Base-by-base conservation (phyloP, 2,888 invertebrate genomes). In the Sialis fuliginosa region DNA sequence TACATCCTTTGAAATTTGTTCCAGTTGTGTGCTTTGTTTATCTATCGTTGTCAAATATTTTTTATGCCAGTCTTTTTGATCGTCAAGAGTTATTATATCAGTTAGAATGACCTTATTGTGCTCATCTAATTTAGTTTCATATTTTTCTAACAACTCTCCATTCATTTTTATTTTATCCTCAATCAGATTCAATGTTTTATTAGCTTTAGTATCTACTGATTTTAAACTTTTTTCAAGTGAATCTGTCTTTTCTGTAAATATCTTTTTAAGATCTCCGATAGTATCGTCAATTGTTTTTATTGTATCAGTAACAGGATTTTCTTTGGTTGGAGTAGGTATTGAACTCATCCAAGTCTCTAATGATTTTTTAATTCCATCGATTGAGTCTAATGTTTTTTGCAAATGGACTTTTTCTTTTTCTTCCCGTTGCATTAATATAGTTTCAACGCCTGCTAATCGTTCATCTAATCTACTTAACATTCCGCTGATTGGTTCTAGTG, bases 391-490 rank as follows among this genome's bases (percentile, higher is more conserved):
- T 0, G 74, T 77, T 57, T 77, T 77, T 55, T 75, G 74, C 52
- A 77, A 68, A 44, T 77, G 75, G 39, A 68, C 66, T 51, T 75
- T 70, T 55, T 79, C 79, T 48, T 75, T 66, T 58, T 79, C 79
- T 55, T 81, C 79, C 62, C 72, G 77, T 74, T 79, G 77, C 55
- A 81, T 71, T 46, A 86, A 65, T 60, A 82, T 74, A 44, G 82
- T 82, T 62, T 87, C 86, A 6, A 87, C 79, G 53, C 80, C 80
- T 9, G 78, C 78, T 45, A 87, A 65, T 48, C 83, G 69, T 51
- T 86, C 85, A 55, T 87, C 87, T 40, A 88, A 65, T 43, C 83
- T 68, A 1, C 73, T 72, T 39, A 86, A 72, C 48, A 77, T 75
- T 6, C 79, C 78, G 53, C 77, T 79, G 43, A 83, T 67, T 1